Percentiles rank a stretch among this genome's conserved stretches.
Evolutionary conservation across 2,888 invertebrate species (phyloP).

Genomic region (Chloroclystis v-ata): DNA sequence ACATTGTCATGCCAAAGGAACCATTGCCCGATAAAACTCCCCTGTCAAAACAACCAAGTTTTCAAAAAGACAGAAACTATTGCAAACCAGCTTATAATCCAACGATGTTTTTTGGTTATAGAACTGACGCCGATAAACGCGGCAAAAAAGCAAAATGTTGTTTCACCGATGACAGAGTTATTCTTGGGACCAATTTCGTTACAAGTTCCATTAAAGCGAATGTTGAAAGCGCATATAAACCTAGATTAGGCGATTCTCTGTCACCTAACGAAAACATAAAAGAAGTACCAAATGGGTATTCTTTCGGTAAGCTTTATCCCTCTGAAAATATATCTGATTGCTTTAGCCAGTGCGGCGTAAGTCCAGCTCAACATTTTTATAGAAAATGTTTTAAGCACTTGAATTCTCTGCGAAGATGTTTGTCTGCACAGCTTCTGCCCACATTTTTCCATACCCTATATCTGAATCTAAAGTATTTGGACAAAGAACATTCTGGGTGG

Average conservation of each 20-base stretch:
- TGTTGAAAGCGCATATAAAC: constrained; percentile 33
- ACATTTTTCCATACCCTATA: constrained; percentile 34
- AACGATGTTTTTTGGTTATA: constrained; percentile 64
- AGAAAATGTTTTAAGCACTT: constrained; percentile 52
- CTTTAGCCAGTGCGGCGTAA: constrained; percentile 35
- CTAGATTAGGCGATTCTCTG: constrained; percentile 42
- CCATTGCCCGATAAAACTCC: constrained; percentile 53
- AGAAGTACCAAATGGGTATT: constrained; percentile 51
- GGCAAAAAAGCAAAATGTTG: constrained; percentile 70
- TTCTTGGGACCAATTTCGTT: constrained; percentile 43
- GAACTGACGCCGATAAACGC: constrained; percentile 60
- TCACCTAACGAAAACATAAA: constrained; percentile 60
- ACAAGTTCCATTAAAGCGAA: constrained; percentile 39
- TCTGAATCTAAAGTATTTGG: constrained; percentile 37
- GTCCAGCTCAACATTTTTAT: constrained; percentile 45
- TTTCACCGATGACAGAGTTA: constrained; percentile 53
- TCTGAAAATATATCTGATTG: constrained; percentile 52
- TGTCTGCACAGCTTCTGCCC: constrained; percentile 33
- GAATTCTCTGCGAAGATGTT: constrained; percentile 42
- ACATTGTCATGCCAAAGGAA: constrained; percentile 58
- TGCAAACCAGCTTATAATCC: constrained; percentile 61
- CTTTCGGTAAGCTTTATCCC: constrained; percentile 55
- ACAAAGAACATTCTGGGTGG: constrained; percentile 52
- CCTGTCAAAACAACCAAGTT: constrained; percentile 38
- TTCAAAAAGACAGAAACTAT: constrained; percentile 50